Base-by-base conservation (phyloP, 2,888 invertebrate species). In the Coenonympha arcania region DNA sequence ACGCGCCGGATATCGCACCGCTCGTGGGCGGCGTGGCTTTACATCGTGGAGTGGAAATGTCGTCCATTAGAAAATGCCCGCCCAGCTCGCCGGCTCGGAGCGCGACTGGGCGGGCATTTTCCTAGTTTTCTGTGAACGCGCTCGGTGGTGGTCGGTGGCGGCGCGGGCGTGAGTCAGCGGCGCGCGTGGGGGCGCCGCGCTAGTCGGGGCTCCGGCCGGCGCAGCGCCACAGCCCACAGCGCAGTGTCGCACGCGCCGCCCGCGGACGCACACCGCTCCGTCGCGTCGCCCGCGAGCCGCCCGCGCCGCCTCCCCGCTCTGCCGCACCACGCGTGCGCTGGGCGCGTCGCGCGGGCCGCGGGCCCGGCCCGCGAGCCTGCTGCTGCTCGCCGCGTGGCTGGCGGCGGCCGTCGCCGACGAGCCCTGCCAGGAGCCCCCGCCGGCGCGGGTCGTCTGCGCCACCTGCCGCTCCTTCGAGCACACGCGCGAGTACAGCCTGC, bases 401-500 rank as follows among this genome's bases (percentile, higher is more conserved):
- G 83, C 77, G 75, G 82, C 76, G 68, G 77, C 69, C 64, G 72
- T 74, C 57, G 76, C 80, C 65, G 80, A 83, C 60, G 70, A 70
- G 59, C 76, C 82, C 66, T 85, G 84, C 60, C 79, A 76, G 64
- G 77, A 79, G 54, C 68, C 71, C 19, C 71, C 77, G 57, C 61
- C 75, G 57, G 62, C 75, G 53, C 70, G 71, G 48, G 65, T 71
- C 56, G 74, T 81, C 60, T 89, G 89, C 69, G 78, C 87, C 62
- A 81, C 88, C 57, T 89, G 89, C 66, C 87, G 87, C 54, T 75
- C 87, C 30, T 71, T 87, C 60, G 88, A 89, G 61, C 88, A 88
- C 71, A 83, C 89, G 45, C 88, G 89, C 60, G 87, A 88, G 63
- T 86, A 89, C 62, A 90, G 88, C 66, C 79, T 91, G 54, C 87